These are phyloP conservation scores for Siniperca knerii DNA, from an alignment of 2,113 vertebrate genomes.

Conservation along the genomic window DNA sequence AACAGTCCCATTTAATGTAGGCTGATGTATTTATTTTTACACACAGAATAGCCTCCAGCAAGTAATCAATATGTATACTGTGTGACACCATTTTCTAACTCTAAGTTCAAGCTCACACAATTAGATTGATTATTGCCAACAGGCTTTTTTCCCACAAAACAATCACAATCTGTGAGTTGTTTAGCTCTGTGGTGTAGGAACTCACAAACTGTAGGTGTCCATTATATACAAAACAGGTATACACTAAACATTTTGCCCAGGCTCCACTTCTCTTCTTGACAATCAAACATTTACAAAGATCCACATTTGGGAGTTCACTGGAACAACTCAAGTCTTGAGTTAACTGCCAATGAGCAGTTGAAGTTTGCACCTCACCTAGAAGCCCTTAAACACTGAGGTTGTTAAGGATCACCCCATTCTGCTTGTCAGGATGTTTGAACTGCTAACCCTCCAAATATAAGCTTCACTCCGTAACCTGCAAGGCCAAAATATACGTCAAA, in stretches of 20 bases:
- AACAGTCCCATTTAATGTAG: neutral
- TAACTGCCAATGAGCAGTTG: neutral
- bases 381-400: neutral
- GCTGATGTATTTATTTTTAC: slow-evolving; percentile 40
- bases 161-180: slow-evolving; percentile 14
- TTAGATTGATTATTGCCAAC: slow-evolving; percentile 36
- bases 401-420: neutral
- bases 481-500: neutral
- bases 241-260: neutral
- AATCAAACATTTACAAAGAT: neutral
- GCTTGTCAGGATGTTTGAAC: slow-evolving; percentile 29
- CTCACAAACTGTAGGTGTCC: neutral
- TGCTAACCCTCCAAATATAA: slow-evolving; percentile 3
- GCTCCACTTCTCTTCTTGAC: neutral
- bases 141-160: slow-evolving; percentile 19
- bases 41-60: slow-evolving; percentile 16
- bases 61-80: slow-evolving; percentile 38
- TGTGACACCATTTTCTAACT: slow-evolving; percentile 40
- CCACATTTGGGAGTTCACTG: neutral
- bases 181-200: neutral
- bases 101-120: slow-evolving; percentile 21
- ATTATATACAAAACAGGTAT: neutral
- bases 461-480: neutral
- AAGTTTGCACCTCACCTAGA: neutral
- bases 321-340: neutral